Base-by-base conservation (phyloP, 1,140 invertebrate species). In the Lordiphosa mommai region DNA sequence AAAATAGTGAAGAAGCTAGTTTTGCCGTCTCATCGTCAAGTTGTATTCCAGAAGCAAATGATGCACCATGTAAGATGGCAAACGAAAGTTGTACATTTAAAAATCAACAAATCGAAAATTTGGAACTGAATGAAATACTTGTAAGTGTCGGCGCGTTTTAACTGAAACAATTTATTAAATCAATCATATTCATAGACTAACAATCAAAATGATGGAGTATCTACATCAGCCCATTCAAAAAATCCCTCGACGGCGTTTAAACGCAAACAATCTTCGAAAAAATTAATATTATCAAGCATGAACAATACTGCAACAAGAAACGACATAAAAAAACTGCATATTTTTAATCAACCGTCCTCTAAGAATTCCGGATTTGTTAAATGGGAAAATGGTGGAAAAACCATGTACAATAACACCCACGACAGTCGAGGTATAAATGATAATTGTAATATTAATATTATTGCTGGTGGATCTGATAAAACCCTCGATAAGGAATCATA, bases 61-160 rank as follows among this genome's bases (percentile, higher is more conserved):
- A 55, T 34, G 61, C 51, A 50, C 91, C 43, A 91, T 91, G 71
- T 91, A 90, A 66, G 48, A 60, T 53, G 64, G 71, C 57, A 48
- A 64, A 80, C 64, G 79, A 82, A 29, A 84, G 40, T 52, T 63
- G 69, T 58, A 87, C 63, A 60, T 69, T 63, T 38, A 71, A 72
- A 61, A 67, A 72, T 63, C 76, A 80, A 43, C 68, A 65, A 59
- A 63, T 60, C 48, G 53, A 46, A 41, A 47, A 65, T 23, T 33
- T 68, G 53, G 71, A 74, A 52, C 66, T 56, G 52, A 66, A 71
- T 63, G 67, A 72, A 57, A 82, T 66, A 63, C 52, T 61, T 74
- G 74, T 80, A 80, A 82, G 74, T 74, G 8, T 27, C 10, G 33
- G 30, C 37, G 23, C 33, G 33, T 67, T 58, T 67, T 40, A 48